Base-by-base conservation (phyloP, 2,888 invertebrate genomes). In the Noctua comes region DNA sequence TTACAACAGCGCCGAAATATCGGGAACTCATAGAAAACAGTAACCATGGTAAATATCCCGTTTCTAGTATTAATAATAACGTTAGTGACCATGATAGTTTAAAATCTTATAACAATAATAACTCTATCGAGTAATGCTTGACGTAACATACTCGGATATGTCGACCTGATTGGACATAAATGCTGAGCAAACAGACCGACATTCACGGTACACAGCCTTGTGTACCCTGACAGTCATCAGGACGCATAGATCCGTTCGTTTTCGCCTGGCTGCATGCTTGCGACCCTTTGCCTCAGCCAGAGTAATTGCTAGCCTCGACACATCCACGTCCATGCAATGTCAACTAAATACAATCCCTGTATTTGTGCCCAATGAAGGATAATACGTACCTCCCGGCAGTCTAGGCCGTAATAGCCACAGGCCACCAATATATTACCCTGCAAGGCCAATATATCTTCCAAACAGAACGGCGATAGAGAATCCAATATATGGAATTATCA, bases 401-500 rank as follows among this genome's bases (percentile, higher is more conserved):
- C 48, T 51, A 16, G 57, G n/a, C 24, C 18, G 6, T 66, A 78
- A 74, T 82, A 70, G 62, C 75, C 48, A 65, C 40, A 68, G 62
- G 51, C 64, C 27, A 68, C 6, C 59, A 72, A 72, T 84, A 84
- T 72, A 84, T 84, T 40, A 72, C 48, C 24, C 18, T 24, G 31
- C 57, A 51, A 24, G 18, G 7, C 24, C 57, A 64, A 79, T 83
- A 76, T 74, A 70, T 83, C 73, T 66, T 27, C 62, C 46, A 72
- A 73, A 85, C 76, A 46, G 57, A 68, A 64, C 43, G n/a, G 43
- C 74, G 66, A 74, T 73, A 66, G 48, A 43, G 72, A 82, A 74
- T 85, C 73, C 82, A 78, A 82, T 85, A 76, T 68, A 82, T 79
- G n/a, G 73, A 83, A 83, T 83, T 85, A 85, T 83, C 85, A 85